A percentile compares a stretch with the other conserved stretches of the same genome.
phyloP scores from a whole-genome alignment of 2,797 vertebrate genomes.

The Periophthalmus magnuspinnatus region DNA sequence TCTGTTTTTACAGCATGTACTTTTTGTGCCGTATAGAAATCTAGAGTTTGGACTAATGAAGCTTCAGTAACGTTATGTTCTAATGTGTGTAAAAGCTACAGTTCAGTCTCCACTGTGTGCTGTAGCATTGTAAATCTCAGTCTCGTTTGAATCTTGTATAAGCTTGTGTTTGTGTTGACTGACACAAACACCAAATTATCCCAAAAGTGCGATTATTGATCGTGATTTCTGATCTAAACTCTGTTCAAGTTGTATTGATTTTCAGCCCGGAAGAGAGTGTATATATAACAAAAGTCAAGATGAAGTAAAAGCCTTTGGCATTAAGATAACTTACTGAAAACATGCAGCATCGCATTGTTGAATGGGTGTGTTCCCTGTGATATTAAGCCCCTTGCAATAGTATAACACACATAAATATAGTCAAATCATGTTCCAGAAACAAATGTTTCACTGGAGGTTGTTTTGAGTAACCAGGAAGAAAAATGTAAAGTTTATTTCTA shows the following conservation, averaged over 20 bases:
- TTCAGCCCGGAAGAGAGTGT: too few species aligned
- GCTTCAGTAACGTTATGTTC: neutral
- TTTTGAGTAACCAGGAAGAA: neutral
- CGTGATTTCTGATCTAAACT: neutral
- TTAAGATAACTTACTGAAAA: too few species aligned
- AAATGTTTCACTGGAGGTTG: neutral
- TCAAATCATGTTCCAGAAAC: neutral
- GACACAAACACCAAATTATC: neutral
- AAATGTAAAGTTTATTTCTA: too few species aligned
- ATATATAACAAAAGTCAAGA: neutral
- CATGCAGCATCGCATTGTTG: too few species aligned
- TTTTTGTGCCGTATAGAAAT: conserved; percentile 13
- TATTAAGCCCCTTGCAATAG: neutral
- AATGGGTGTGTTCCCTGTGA: too few species aligned
- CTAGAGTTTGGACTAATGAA: neutral
- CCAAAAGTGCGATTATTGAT: neutral
- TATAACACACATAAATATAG: neutral
- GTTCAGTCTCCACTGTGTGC: too few species aligned
- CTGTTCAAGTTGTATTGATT: too few species aligned
- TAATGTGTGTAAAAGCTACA: neutral
- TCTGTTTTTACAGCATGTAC: conserved; percentile 16
- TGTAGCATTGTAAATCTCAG: neutral
- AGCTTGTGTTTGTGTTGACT: neutral
- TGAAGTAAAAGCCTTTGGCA: neutral
- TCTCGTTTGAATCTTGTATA: conserved; percentile 15